Percentiles rank a stretch among this genome's conserved stretches.
These are phyloP conservation scores for Machimus rusticus DNA, from an alignment of 2,888 invertebrate species.

Conservation along the genomic window DNA sequence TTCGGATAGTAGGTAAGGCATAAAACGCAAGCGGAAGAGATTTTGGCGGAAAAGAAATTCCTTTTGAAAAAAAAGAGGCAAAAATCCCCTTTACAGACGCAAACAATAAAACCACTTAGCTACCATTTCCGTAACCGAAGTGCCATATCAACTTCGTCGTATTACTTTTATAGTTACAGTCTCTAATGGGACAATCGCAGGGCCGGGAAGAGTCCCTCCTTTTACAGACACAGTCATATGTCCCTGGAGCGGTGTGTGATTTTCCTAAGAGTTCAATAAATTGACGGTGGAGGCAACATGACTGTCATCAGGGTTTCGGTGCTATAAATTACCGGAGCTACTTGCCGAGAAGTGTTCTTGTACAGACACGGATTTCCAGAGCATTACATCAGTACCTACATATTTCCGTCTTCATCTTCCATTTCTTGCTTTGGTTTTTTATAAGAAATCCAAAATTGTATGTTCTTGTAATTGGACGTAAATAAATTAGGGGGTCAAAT, in stretches of 20 bases:
- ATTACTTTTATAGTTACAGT: slow-evolving; percentile 44
- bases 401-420: not conserved
- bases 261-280: slow-evolving; percentile 4
- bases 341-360: not conserved
- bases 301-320: not conserved
- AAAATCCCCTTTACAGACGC: slow-evolving; percentile 35
- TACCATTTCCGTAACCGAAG: slow-evolving; percentile 46
- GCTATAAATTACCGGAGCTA: not conserved
- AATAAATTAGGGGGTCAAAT: not conserved
- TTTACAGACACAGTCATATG: not conserved
- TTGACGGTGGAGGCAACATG: not conserved
- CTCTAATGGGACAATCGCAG: slow-evolving; percentile 34
- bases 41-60: not conserved
- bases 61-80: not conserved
- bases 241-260: not conserved
- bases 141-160: slow-evolving; percentile 41
- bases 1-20: not conserved
- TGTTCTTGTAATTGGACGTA: not conserved
- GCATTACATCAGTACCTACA: not conserved
- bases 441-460: not conserved
- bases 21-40: slow-evolving; percentile 4
- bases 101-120: slow-evolving; percentile 47
- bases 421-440: not conserved
- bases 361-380: not conserved
- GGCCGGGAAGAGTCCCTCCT: not conserved